These are phyloP conservation scores for Crematogaster levior DNA, from an alignment of 2,888 invertebrate genomes.

Conservation along the genomic window DNA sequence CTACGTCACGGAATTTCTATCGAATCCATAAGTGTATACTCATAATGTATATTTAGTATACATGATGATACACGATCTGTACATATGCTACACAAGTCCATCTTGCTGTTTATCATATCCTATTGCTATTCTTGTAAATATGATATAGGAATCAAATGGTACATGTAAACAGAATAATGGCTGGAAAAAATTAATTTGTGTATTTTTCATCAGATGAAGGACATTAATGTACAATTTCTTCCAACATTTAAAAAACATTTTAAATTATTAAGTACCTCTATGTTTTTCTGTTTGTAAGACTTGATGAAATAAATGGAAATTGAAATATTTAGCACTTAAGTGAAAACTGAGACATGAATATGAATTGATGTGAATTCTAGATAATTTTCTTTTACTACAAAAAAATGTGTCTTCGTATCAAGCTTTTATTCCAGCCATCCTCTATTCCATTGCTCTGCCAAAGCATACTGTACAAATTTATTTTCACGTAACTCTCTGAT, in stretches of 20 bases:
- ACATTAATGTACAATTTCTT: background rate
- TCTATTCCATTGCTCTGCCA: constrained; percentile 36
- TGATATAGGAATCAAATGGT: constrained; percentile 14
- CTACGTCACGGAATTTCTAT: constrained; percentile 76
- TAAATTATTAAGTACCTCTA: background rate
- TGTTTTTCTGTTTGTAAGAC: background rate
- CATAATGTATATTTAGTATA: constrained; percentile 35
- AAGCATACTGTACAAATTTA: constrained; percentile 31
- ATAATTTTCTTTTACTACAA: background rate
- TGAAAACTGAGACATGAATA: background rate
- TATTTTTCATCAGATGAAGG: constrained; percentile 1
- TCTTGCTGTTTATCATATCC: constrained; percentile 14
- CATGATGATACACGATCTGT: background rate
- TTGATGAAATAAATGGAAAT: background rate
- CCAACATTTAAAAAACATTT: background rate
- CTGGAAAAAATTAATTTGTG: background rate
- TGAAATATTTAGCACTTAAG: background rate
- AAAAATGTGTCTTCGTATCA: background rate
- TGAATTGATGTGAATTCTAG: background rate
- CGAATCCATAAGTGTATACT: constrained; percentile 43
- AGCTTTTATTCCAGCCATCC: constrained; percentile 1
- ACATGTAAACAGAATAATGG: constrained; percentile 22
- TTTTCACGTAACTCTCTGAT: background rate
- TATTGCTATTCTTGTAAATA: constrained; percentile 37
- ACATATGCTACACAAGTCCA: constrained; percentile 3